Evolutionary conservation across 2,888 invertebrate genomes (phyloP), one percentile per base, ranked within the genome.

Genomic region (Fragum whitleyi): DNA sequence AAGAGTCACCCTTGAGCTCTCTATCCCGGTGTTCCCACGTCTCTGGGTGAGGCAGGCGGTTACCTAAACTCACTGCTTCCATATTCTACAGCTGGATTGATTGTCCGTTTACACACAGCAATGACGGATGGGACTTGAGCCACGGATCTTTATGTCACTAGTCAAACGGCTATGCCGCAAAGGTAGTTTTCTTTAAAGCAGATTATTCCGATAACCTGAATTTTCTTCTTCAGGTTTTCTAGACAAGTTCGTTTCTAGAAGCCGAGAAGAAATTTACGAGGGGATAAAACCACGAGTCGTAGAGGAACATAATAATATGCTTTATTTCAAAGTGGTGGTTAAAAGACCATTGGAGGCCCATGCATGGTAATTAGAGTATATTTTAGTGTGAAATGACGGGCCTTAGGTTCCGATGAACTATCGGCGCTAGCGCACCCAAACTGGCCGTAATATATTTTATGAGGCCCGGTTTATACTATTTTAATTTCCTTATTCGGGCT

Each of bases 331-430:
- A 65, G 65, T 57, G 62, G 62, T 73, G 47, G 73, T 73, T 73
- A 62, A 73, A 73, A 73, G 61, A 62, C 73, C 62, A 73, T 51
- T 73, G 47, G 51, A 47, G 47, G 28, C 19, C 16, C 73, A 51
- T 62, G 59, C 62, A 61, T 42, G 61, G 73, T 51, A 39, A 73
- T 73, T 73, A 73, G 72, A 61, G 61, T 73, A 73, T 73, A 73
- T 62, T 62, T 57, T 59, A 36, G 70, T 70, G 70, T 55, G 70
- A 70, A 55, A 70, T 53, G 57, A 55, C 29, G 29, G 53, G 55
- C 14, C 29, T 32, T 23, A 14, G 14, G 36, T 6, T 28, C 16
- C 32, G 11, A 29, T 57, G 57, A 55, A 53, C 29, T 70, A 70
- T 55, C 36, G 70, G 28, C 70, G 36, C 23, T 32, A 36, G 70